phyloP scores from a whole-genome alignment of 2,797 vertebrate species.

The Anisognathus igniventris region DNA sequence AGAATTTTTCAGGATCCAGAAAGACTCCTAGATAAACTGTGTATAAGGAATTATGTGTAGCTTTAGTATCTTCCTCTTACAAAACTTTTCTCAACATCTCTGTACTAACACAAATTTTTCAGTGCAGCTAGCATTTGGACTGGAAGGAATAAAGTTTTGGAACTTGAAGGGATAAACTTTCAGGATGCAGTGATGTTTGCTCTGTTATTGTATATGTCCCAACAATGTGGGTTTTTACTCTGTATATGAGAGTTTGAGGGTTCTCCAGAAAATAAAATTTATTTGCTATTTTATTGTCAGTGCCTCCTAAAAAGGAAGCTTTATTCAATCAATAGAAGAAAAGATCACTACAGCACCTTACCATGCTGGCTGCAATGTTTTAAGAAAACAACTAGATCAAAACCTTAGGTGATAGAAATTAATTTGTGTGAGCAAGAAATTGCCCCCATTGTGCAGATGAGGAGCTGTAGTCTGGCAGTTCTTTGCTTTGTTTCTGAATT shows the following conservation, averaged over 20 bases:
- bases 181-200: conserved; percentile 16
- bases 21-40: neutral
- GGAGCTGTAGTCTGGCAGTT: neutral
- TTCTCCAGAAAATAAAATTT: neutral
- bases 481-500: neutral
- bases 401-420: neutral
- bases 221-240: neutral
- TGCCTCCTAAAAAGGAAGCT: neutral
- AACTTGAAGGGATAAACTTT: neutral
- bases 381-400: neutral
- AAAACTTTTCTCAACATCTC: neutral
- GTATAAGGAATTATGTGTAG: neutral
- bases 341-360: neutral
- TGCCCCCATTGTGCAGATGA: neutral
- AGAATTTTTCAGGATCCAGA: neutral
- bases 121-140: neutral
- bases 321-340: neutral
- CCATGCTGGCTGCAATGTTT: neutral
- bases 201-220: neutral
- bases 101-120: neutral
- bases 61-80: neutral
- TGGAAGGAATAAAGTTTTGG: neutral
- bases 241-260: neutral
- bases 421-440: neutral
- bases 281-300: neutral